Base-by-base conservation (phyloP, 2,113 vertebrate genomes). In the Rhabdornis inornatus region DNA sequence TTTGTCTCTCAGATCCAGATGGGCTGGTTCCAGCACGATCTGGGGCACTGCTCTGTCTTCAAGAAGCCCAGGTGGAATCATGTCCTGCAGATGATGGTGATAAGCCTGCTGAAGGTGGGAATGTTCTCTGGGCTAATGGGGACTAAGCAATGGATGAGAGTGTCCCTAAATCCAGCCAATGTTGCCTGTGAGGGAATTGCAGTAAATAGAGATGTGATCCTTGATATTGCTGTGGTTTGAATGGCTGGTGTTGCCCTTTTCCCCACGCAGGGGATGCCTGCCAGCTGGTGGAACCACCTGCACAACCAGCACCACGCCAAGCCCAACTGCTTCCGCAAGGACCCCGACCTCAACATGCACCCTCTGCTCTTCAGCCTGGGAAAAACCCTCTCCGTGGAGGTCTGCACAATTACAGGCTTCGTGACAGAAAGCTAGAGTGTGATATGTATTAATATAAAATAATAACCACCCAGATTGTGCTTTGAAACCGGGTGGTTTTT, bases 281-380 rank as follows among this genome's bases (percentile, higher is more conserved):
- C 98, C 87, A 98, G 98, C 63, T 98, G 98, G 98, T 98, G 98
- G 98, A 98, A 98, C 83, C 97, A 98, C 82, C 15, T 98, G 80
- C 98, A 98, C 84, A 98, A 98, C 94, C 98, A 98, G 96, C 98
- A 98, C 87, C 98, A 98, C 0, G 98, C 98, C 96, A 98, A 98
- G 84, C 98, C 98, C 93, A 98, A 98, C 96, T 98, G 98, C 91
- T 98, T 98, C 84, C 97, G 90, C 84, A 98, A 98, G 90, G 98
- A 98, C 90, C 98, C 98, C 0, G 98, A 98, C 75, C 97, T 98
- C 95, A 98, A 98, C 87, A 98, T 98, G 98, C 98, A 98, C 47
- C 98, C 98, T 49, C 52, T 98, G 52, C 96, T 98, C n/a, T 98
- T 98, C 83, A 97, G 98, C 83, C 15, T 98, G 96, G 98, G 98